These are phyloP conservation scores for Clunio marinus DNA, from an alignment of 2,888 invertebrate species.

Conservation along the genomic window DNA sequence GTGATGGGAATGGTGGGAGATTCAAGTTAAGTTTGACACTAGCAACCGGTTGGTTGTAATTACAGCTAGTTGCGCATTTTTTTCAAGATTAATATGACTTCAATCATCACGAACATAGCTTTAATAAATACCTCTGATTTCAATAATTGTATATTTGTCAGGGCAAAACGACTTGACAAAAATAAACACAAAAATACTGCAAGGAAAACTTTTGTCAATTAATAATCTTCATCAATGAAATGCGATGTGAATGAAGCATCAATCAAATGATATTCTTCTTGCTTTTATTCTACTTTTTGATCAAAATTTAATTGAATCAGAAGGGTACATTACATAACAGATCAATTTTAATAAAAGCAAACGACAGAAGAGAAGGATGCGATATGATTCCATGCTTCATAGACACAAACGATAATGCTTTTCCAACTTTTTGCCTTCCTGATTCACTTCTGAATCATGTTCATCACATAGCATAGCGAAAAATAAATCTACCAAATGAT, in stretches of 20 bases:
- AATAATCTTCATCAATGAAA: too few relatives aligned
- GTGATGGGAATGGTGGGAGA: constrained; percentile 7
- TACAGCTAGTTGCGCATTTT: too few relatives aligned
- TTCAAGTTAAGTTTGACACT: neutral
- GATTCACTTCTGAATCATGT: constrained; percentile 27
- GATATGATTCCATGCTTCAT: constrained; percentile 16
- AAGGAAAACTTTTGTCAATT: neutral
- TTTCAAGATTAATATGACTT: too few relatives aligned
- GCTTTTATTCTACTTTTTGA: neutral
- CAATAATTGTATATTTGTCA: too few relatives aligned
- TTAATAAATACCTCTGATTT: too few relatives aligned
- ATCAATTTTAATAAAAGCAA: constrained; percentile 36
- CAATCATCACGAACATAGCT: too few relatives aligned
- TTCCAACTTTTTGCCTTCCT: neutral
- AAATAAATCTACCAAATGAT: constrained; percentile 28
- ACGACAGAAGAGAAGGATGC: constrained; percentile 24
- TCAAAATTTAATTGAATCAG: constrained; percentile 33
- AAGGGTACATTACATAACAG: constrained; percentile 26
- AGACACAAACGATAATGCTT: constrained; percentile 33
- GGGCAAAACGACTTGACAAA: too few relatives aligned
- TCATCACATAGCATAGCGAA: constrained; percentile 24
- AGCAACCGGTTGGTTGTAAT: too few relatives aligned
- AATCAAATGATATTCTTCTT: neutral
- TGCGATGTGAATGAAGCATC: too few relatives aligned
- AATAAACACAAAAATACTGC: too few relatives aligned